Evolutionary conservation across 1,140 invertebrate genomes (phyloP), one percentile per base, ranked within the genome.

Genomic region (Drosophila bocki): DNA sequence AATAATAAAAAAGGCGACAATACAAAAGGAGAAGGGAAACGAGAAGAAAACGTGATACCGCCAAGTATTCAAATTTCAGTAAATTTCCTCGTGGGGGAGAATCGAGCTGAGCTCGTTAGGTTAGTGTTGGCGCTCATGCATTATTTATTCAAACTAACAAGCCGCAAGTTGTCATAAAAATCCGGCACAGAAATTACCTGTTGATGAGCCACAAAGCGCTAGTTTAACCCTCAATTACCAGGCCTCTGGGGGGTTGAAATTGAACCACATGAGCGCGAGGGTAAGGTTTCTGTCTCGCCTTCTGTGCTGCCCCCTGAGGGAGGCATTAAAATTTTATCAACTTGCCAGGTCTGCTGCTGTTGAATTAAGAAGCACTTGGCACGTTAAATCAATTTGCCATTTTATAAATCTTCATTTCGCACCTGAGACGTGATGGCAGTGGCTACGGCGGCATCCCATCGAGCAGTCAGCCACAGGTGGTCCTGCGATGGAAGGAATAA

Each of bases 351-450:
- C 19, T 33, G 29, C 26, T 61, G 67, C 26, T 61, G 67, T 63
- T 68, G 68, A 71, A 84, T 88, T 80, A 84, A 56, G 86, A 84
- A 87, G 67, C 77, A 75, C 85, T 72, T 74, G 80, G 80, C 85
- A 84, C 84, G 77, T 78, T 87, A 70, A 78, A 87, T 90, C 85
- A 90, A 90, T 90, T 90, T 90, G 85, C 77, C 65, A 84, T 90
- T 87, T 87, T 88, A 87, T 87, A 87, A 88, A 87, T 87, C 84
- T 87, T 87, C 84, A 87, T 87, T 87, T 87, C 72, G 85, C 85
- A 87, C 84, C 84, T 87, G 84, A 68, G 77, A 87, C 84, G 84
- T 87, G 82, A 61, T 47, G 37, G 51, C 37, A 22, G 5, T 29
- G 19, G 45, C 19, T 7, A 8, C 41, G 2, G 51, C 53, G 35